Base-by-base conservation (phyloP, 2,113 vertebrate species). In the Petroica traversi region DNA sequence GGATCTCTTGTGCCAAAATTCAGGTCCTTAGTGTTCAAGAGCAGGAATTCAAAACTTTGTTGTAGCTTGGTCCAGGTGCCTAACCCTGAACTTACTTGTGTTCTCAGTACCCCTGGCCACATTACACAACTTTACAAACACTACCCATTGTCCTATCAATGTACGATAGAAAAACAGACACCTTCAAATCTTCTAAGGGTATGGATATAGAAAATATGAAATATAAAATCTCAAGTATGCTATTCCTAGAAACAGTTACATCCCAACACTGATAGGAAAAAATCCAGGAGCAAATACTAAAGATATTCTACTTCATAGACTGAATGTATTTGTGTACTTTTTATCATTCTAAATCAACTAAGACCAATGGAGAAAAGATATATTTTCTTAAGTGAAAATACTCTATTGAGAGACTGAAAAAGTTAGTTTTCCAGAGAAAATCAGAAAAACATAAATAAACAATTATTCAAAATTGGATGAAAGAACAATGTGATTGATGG, bases 401-500 rank as follows among this genome's bases (percentile, higher is more conserved):
- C 5, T 66, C 74, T 29, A 55, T 12, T 14, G 14, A 69, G 82
- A 76, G 2, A 24, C 67, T 80, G 36, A 43, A 85, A 84, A 91
- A 76, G 43, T 85, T 82, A 8, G 16, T 52, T 94, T 91, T 58
- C 58, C 38, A 64, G 40, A 84, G 61, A 25, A 92, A 95, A 92
- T 76, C 72, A 81, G 40, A 71, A 89, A 82, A 75, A 75, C 5
- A 71, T n/a, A 92, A 88, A 88, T 86, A 90, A 96, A 84, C 14
- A 83, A 58, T 69, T 89, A 90, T 89, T 95, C 83, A 87, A 74
- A 95, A 86, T 19, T 31, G 45, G 16, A 38, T 81, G 43, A 51
- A 84, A 80, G 54, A 87, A 68, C 34, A 78, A 80, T 78, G 40
- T 69, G 69, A 95, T 76, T 81, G 88, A 97, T 92, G 48, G 66